Percentiles rank a stretch among this genome's conserved stretches.
phyloP scores from a whole-genome alignment of 2,797 vertebrate genomes.

The Epinephelus malabaricus region DNA sequence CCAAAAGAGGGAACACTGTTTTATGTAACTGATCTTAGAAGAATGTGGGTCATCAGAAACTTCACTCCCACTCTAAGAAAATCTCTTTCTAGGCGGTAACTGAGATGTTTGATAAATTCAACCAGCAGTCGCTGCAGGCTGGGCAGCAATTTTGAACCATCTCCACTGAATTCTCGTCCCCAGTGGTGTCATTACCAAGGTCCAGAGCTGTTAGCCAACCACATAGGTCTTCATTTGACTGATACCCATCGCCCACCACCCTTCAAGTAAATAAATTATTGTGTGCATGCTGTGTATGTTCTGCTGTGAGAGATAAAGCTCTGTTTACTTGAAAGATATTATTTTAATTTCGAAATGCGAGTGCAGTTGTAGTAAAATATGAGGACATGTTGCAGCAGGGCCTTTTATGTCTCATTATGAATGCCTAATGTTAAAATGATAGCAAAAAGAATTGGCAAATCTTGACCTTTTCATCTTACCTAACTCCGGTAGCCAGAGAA shows the following conservation, averaged over 20 bases:
- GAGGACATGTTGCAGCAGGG: background rate
- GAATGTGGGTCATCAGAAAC: slow-evolving; percentile 14
- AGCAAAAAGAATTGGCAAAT: too few relatives aligned
- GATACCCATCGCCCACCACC: slow-evolving; percentile 81
- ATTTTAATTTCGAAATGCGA: background rate
- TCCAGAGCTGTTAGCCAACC: slow-evolving; percentile 67
- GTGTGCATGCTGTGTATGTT: slow-evolving; percentile 15
- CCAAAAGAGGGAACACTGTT: background rate
- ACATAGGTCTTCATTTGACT: slow-evolving; percentile 69
- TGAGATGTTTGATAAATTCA: slow-evolving; percentile 45
- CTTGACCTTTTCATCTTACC: too few relatives aligned
- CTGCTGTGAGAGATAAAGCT: slow-evolving; percentile 24
- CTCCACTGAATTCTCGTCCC: slow-evolving; percentile 58
- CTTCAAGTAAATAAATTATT: slow-evolving; percentile 79
- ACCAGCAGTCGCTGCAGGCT: slow-evolving; percentile 56
- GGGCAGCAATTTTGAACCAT: slow-evolving; percentile 39
- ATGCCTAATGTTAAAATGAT: too few relatives aligned
- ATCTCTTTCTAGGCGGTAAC: slow-evolving; percentile 20
- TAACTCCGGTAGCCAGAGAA: too few relatives aligned
- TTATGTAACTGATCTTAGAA: slow-evolving; percentile 12
- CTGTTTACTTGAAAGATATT: slow-evolving; percentile 16
- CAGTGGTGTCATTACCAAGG: slow-evolving; percentile 72
- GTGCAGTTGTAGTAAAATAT: background rate
- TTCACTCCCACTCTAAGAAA: background rate
- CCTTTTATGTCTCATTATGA: too few relatives aligned